Conservation (phyloP, 2,888 invertebrate genomes). For the Cantharis rufa region DNA sequence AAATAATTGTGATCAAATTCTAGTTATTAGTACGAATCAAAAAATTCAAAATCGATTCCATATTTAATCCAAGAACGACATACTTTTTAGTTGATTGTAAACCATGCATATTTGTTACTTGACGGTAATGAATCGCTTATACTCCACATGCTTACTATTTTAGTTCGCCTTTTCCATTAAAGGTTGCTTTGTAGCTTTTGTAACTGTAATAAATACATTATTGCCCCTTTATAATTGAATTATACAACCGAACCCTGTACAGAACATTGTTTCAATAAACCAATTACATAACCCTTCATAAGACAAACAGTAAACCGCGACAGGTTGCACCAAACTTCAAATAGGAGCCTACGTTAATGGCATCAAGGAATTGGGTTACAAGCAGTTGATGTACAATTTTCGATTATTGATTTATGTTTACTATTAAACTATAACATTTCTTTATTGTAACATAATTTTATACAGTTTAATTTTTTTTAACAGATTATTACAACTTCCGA, state of each 20-base stretch:
- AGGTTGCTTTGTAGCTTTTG: constrained; percentile 18
- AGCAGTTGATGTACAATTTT: neutral
- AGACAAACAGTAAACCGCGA: constrained; percentile 45
- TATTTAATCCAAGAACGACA: neutral
- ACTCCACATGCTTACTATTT: constrained; percentile 3
- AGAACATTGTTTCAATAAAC: constrained; percentile 48
- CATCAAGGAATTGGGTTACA: constrained; percentile 28
- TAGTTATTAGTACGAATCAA: too few relatives aligned
- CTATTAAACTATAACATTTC: neutral
- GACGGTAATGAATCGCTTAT: neutral
- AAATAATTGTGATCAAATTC: too few relatives aligned
- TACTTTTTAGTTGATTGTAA: neutral
- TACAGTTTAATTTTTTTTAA: neutral
- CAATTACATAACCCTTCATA: constrained; percentile 47
- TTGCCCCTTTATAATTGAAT: constrained; percentile 38
- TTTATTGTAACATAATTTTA: too few relatives aligned
- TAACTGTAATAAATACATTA: constrained; percentile 46
- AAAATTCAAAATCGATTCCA: too few relatives aligned
- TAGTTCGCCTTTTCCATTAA: constrained; percentile 12
- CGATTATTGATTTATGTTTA: neutral
- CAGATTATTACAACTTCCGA: neutral
- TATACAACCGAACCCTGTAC: constrained; percentile 40
- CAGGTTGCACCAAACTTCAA: constrained; percentile 41
- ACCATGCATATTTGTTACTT: neutral
- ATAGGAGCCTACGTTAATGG: constrained; percentile 30